Base-by-base conservation (phyloP, 2,113 vertebrate species). In the Osmerus eperlanus region DNA sequence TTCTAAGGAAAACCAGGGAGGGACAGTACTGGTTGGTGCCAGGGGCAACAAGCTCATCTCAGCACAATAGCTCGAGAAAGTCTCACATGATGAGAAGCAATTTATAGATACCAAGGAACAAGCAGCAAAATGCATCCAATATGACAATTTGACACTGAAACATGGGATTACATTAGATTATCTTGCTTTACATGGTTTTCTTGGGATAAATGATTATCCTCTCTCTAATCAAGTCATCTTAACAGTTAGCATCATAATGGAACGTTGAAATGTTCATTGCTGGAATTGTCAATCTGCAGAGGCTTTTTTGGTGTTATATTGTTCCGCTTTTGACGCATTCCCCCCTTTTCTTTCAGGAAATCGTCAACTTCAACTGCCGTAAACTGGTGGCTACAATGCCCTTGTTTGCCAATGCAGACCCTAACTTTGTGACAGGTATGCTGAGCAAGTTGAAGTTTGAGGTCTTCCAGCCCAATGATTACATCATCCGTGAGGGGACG, bases 311-410 rank as follows among this genome's bases (percentile, higher is more conserved):
- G 7, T 47, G 2, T 47, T 12, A 47, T 47, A 47, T 47, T 47
- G 6, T 7, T 47, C 41, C 8, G 41, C 7, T 47, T 47, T 47
- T 47, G 2, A 47, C 9, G 41, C 32, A 36, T 36, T 6, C 5
- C 77, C 25, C 28, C 47, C 61, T 69, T 65, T 72, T 16, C 47
- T 19, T 29, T 74, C 86, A 99, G 97, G 97, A 99, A 89, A 99
- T 99, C 32, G 96, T 99, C 79, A 99, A 99, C 91, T 99, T 98
- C 85, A 99, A 98, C 70, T 99, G 97, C 76, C 94, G 96, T 47
- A 99, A 99, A 74, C 92, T 99, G 3, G 97, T 99, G 75, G 97
- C 97, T 80, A 98, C 97, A 1, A 99, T 99, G 97, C 97, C 97
- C 8, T 91, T 99, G 75, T 99, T 99, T 74, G 97, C 97, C 47